A percentile compares a stretch with the other conserved stretches of the same genome.
These are phyloP conservation scores for Lycaena phlaeas DNA, from an alignment of 2,888 invertebrate species.

Conservation along the genomic window DNA sequence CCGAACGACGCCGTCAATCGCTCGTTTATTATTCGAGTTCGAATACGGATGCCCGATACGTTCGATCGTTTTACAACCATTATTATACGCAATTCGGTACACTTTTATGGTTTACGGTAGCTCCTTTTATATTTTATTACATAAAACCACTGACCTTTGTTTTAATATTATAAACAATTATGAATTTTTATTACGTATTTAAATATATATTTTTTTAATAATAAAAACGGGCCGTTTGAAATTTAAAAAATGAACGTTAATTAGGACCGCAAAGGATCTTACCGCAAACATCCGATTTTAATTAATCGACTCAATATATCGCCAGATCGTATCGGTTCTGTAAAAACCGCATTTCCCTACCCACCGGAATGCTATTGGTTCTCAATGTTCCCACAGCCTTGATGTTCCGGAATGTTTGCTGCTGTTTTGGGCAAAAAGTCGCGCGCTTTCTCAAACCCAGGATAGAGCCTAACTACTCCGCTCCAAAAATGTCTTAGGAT, in stretches of 20 bases:
- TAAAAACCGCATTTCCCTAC: constrained; percentile 58
- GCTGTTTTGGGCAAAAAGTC: constrained; percentile 50
- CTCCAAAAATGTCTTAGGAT: constrained; percentile 15
- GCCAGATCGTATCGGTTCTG: constrained; percentile 51
- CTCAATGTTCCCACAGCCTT: constrained; percentile 58
- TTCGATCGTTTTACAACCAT: constrained; percentile 22
- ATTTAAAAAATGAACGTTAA: constrained; percentile 3
- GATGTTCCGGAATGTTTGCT: constrained; percentile 31
- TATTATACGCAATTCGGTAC: constrained; percentile 13
- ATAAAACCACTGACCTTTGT: not conserved
- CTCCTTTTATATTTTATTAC: constrained; percentile 9
- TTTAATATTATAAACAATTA: constrained; percentile 5
- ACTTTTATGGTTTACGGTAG: constrained; percentile 12
- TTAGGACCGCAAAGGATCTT: constrained; percentile 22
- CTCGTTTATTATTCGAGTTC: constrained; percentile 41
- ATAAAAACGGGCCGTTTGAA: no score
- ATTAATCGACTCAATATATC: constrained; percentile 59
- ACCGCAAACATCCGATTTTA: constrained; percentile 45
- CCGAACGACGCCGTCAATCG: constrained; percentile 20
- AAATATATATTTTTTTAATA: constrained; percentile 13
- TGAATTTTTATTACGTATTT: constrained; percentile 13
- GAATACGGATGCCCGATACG: constrained; percentile 27
- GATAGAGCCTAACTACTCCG: constrained; percentile 27
- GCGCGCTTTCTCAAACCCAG: constrained; percentile 60
- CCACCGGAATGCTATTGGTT: constrained; percentile 53